Evolutionary conservation across 2,113 vertebrate genomes (phyloP).

Genomic region (Calidris pygmaea): DNA sequence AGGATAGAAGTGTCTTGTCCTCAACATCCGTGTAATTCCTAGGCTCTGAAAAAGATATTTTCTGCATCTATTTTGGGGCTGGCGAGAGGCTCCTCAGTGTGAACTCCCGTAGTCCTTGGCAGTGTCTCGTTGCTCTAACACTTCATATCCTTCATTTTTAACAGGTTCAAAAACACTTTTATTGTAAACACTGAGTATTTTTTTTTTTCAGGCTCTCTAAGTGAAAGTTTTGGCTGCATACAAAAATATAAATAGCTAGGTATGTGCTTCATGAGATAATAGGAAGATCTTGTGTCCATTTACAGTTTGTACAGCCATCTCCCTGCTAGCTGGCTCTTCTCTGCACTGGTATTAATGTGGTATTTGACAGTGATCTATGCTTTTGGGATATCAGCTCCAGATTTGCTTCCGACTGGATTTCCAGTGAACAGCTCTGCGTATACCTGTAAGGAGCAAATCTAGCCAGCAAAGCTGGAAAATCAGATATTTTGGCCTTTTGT

Average conservation of each 20-base stretch:
- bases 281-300: background rate
- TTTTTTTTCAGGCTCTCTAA: background rate
- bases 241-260: background rate
- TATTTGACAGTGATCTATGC: background rate
- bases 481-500: background rate
- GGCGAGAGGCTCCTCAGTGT: background rate
- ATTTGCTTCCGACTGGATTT: background rate
- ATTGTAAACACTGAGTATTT: background rate
- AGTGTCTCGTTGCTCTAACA: background rate
- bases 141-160: background rate
- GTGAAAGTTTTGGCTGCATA: background rate
- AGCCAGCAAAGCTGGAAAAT: background rate
- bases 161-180: background rate
- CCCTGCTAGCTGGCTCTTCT: background rate
- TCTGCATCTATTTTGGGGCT: background rate
- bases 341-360: background rate
- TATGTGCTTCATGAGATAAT: background rate
- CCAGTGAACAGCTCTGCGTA: background rate
- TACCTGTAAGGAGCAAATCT: background rate
- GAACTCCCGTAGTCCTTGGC: background rate
- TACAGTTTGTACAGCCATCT: accelerated
- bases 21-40: background rate
- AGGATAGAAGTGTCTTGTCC: background rate
- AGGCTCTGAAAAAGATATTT: background rate
- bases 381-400: background rate